Evolutionary conservation across 2,888 invertebrate genomes (phyloP), one percentile per base, ranked within the genome.

Genomic region (Nephrotoma flavescens): DNA sequence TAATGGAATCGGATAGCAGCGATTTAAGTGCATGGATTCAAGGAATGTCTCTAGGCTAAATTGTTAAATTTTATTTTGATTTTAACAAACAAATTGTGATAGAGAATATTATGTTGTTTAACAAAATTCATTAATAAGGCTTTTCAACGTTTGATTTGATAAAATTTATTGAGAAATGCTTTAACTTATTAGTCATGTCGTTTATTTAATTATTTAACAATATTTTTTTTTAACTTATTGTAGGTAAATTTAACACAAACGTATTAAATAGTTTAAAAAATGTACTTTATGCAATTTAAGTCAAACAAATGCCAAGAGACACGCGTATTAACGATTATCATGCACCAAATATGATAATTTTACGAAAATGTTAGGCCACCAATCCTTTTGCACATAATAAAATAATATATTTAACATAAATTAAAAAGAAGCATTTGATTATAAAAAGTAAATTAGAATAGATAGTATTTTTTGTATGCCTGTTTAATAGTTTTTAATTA

Each of bases 1-100:
- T 95, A 57, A 92, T 96, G 88, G 95, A 95, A 89, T 95, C 96
- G 89, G 95, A 95, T 87, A 94, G 95, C n/a, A 95, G 94, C 89
- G 97, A 97, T 91, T 93, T 97, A 87, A 96, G 95, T 90, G 95
- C 96, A 44, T 97, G 97, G 97, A 96, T 97, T 90, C 96, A 96
- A 92, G 96, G 97, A 88, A 96, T 97, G 90, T 94, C 95, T 87
- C 92, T 97, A 88, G 95, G 95, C 89, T 95, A 92, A 31, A 31
- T 31, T 9, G n/a, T 52, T 52, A 9, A 44, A 44, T 44, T 52
- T 47, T 47, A 47, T 12, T 47, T 47, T 47, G n/a, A 31, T 31
- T 71, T 71, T 71, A 71, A 9, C 71, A 12, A 71, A 71, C 71
- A 71, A 71, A 71, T 71, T 71, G 71, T 71, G 71, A 71, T 71